Evolutionary conservation across 2,113 vertebrate genomes (phyloP).

Genomic region (Toxotes jaculatrix): DNA sequence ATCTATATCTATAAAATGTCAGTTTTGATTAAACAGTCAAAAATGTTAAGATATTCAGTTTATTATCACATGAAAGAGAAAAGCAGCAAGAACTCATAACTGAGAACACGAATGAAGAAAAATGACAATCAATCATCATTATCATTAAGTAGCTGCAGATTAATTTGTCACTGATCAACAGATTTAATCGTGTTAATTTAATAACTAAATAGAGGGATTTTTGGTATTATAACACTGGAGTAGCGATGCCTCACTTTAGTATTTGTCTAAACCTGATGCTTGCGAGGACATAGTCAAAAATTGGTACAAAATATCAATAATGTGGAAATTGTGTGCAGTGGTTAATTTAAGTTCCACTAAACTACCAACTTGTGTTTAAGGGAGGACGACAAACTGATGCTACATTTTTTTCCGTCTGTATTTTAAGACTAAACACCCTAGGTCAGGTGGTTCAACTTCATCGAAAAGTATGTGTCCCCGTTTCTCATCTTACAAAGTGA

Average conservation of each 20-base stretch:
- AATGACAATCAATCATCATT: not conserved
- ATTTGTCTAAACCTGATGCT: not conserved
- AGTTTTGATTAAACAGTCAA: not conserved
- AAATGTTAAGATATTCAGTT: not conserved
- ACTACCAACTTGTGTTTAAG: not conserved
- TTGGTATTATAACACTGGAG: not conserved
- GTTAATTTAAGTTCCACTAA: not conserved
- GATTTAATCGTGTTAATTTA: not conserved
- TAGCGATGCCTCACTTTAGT: not conserved
- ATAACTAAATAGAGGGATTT: not conserved
- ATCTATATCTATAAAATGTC: not conserved
- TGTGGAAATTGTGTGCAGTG: not conserved
- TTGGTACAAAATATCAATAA: not conserved
- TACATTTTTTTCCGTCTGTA: not conserved
- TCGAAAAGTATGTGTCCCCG: not conserved
- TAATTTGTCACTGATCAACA: not conserved
- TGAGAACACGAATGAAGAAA: not conserved
- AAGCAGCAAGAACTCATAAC: not conserved
- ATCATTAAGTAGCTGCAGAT: too few relatives aligned
- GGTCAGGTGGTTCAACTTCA: constrained; percentile 25
- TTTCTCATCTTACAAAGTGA: constrained; percentile 32
- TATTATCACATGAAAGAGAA: not conserved
- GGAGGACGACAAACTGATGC: not conserved
- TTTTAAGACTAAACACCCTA: constrained; percentile 17
- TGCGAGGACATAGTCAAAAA: not conserved